A percentile compares a stretch with the other conserved stretches of the same genome.
These are phyloP conservation scores for Papilio xuthus DNA, from an alignment of 1,140 invertebrate species.

Conservation along the genomic window DNA sequence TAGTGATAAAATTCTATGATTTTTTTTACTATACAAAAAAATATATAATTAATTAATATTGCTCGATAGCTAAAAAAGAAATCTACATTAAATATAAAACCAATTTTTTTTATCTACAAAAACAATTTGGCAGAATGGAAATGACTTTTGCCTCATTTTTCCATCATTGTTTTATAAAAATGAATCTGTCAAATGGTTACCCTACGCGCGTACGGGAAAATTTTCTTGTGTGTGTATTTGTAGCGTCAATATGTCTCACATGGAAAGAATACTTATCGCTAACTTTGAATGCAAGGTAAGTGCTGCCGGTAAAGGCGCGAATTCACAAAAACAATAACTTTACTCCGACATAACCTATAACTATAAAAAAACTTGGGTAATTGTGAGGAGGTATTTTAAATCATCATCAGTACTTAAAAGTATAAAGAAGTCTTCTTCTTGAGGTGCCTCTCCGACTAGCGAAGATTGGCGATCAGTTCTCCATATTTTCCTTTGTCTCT, in stretches of 20 bases:
- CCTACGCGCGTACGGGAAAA: conserved; percentile 23
- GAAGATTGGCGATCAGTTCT: too few relatives aligned
- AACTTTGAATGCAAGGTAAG: conserved; percentile 18
- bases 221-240: neutral
- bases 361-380: neutral
- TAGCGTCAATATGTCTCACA: conserved; percentile 30
- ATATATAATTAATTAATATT: too few relatives aligned
- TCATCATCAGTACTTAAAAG: too few relatives aligned
- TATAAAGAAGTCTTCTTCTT: too few relatives aligned
- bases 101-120: conserved; percentile 1
- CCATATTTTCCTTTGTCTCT: too few relatives aligned
- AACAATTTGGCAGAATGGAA: neutral
- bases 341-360: neutral
- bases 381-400: too few relatives aligned
- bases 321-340: neutral
- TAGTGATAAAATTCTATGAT: too few relatives aligned
- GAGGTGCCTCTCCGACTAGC: too few relatives aligned
- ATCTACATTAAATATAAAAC: too few relatives aligned
- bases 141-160: neutral
- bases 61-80: too few relatives aligned
- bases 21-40: too few relatives aligned
- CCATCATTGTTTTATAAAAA: neutral
- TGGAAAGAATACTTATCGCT: neutral
- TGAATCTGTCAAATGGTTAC: conserved; percentile 30
- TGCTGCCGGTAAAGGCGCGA: conserved; percentile 11